These are phyloP conservation scores for Platycheirus rosarum DNA, from an alignment of 2,888 invertebrate species.

Conservation along the genomic window DNA sequence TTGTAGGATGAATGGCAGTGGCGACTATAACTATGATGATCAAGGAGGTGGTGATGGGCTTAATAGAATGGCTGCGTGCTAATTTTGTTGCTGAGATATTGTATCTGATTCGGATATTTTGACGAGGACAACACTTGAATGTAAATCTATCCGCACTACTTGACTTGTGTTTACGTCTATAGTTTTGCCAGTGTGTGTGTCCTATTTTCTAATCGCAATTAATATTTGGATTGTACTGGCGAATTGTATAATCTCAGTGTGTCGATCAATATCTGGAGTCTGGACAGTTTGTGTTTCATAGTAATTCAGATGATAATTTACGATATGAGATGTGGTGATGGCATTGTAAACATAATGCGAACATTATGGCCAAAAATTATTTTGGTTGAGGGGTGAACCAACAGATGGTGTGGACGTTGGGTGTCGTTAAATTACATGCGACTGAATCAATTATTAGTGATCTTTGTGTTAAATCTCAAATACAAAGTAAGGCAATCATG, in stretches of 20 bases:
- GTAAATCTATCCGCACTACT: constrained; percentile 33
- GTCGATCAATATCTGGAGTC: neutral
- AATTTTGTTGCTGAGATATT: constrained; percentile 25
- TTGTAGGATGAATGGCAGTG: constrained; percentile 43
- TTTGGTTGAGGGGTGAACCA: too few species aligned
- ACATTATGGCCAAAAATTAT: too few species aligned
- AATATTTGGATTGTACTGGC: constrained; percentile 44
- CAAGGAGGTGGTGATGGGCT: constrained; percentile 29
- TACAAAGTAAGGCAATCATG: too few species aligned
- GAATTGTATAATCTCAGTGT: constrained; percentile 36
- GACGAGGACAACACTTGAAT: constrained; percentile 42
- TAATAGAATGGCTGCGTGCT: constrained; percentile 24
- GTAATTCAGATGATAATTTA: constrained; percentile 51
- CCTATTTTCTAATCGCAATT: constrained; percentile 56
- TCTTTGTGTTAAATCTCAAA: too few species aligned
- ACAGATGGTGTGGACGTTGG: too few species aligned
- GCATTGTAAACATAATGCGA: neutral
- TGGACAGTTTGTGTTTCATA: neutral
- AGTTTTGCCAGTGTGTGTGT: constrained; percentile 3
- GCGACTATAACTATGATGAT: constrained; percentile 25
- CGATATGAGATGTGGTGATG: constrained; percentile 34
- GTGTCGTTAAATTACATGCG: too few species aligned
- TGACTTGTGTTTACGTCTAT: constrained; percentile 6
- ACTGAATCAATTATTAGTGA: too few species aligned
- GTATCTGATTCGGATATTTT: constrained; percentile 9